Evolutionary conservation across 2,113 vertebrate species (phyloP).

Genomic region (Spermophilus dauricus): DNA sequence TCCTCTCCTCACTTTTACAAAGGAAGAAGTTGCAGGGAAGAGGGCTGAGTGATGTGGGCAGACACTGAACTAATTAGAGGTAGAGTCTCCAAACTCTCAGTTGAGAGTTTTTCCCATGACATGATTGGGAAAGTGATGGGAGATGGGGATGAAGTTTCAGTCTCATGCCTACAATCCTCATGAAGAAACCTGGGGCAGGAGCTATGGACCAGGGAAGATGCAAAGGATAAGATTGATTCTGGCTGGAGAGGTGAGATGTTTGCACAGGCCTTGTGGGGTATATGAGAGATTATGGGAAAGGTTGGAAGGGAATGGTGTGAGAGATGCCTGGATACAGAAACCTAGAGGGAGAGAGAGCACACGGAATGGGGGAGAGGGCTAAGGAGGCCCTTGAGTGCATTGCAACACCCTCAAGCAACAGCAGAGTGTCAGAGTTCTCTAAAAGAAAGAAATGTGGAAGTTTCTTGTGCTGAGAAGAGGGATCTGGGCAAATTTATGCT

Average conservation of each 20-base stretch:
- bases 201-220: neutral
- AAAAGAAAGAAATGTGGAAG: neutral
- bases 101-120: neutral
- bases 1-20: neutral
- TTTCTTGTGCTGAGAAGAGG: neutral
- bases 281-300: neutral
- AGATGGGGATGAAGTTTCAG: neutral
- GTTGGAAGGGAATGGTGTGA: neutral
- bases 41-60: neutral
- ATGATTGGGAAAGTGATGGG: neutral
- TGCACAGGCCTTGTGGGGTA: neutral
- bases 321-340: neutral
- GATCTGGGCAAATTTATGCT: neutral
- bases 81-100: neutral
- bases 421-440: neutral
- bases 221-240: neutral
- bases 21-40: neutral
- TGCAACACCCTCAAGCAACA: neutral
- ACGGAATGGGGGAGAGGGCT: neutral
- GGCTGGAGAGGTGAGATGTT: neutral
- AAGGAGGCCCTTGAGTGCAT: neutral
- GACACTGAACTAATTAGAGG: neutral
- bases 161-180: neutral
- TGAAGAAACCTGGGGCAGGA: neutral
- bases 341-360: neutral